Evolutionary conservation across 1,140 invertebrate species (phyloP), one percentile per base, ranked within the genome.

Genomic region (Sycobia sp.): DNA sequence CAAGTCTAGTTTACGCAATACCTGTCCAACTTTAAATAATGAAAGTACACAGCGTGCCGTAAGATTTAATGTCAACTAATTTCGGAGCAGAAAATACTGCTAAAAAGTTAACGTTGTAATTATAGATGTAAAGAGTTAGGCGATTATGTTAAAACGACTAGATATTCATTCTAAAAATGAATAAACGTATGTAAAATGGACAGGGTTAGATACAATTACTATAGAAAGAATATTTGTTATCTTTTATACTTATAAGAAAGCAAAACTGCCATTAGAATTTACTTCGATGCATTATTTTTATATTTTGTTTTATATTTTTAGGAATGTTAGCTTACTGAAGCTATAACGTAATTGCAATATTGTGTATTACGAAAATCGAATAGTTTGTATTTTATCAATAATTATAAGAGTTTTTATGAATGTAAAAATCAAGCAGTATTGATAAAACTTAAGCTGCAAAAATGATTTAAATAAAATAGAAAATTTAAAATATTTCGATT

Each of bases 41-140:
- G 69, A 51, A n/a, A 67, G 65, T 41, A 46, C n/a, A 5, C 43
- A 61, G 5, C 80, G 78, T 50, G 70, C 65, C 5, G 78, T 81
- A 22, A 68, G 72, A 50, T 81, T 80, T 58, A 68, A 77, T 46
- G 58, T 75, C 23, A 61, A 74, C 25, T 71, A 62, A 71, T 46
- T 29, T 3, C 4, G 3, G 16, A 9, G 16, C 16, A 32, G 8
- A 1, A 20, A 5, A 25, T 4, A 23, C 9, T 10, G 1, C 32
- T 22, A 22, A 16, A 9, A 50, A n/a, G 29, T 56, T 46, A 38
- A 39, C 18, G 7, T 50, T 50, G 46, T 50, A 9, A 51, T 54
- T 16, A 7, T 10, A 34, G 22, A 29, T 62, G 50, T 62, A 54
- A 46, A 62, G 47, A 62, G 29, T 53, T 4, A 60, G 16, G 51